Evolutionary conservation across 2,888 invertebrate genomes (phyloP).

Genomic region (Gastracanthus pulcherrimus): DNA sequence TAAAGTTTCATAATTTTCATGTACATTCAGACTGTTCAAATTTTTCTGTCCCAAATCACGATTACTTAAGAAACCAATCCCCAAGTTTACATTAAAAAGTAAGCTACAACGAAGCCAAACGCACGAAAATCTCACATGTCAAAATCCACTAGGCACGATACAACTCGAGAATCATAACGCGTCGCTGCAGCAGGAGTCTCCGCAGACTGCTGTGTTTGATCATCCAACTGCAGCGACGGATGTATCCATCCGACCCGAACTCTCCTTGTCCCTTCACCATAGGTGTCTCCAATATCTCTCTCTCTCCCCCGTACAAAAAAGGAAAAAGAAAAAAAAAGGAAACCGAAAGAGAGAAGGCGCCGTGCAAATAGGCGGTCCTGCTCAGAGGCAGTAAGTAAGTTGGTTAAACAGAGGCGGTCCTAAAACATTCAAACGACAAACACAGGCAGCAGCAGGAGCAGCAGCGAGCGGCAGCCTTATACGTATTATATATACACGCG

Average conservation of each 20-base stretch:
- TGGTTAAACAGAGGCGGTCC: constrained; percentile 73
- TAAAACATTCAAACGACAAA: constrained; percentile 77
- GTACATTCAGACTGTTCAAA: no score
- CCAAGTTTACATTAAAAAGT: no score
- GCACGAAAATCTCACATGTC: neutral
- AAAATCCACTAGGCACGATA: no score
- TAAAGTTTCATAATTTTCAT: no score
- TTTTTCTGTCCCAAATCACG: no score
- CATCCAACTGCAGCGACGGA: no score
- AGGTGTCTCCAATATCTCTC: constrained; percentile 47
- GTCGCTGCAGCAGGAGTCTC: no score
- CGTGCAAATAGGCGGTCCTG: constrained; percentile 65
- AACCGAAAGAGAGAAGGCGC: neutral
- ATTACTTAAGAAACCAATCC: no score
- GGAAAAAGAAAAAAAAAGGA: neutral
- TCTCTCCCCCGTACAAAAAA: neutral
- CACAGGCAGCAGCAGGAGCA: constrained; percentile 58
- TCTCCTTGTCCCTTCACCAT: neutral
- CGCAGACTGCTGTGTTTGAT: constrained; percentile 36
- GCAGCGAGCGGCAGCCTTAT: neutral
- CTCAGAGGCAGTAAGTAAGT: constrained; percentile 75
- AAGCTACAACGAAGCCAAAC: neutral
- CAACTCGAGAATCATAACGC: no score
- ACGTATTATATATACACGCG: neutral
- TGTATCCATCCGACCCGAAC: neutral